Base-by-base conservation (phyloP, 2,797 vertebrate genomes). In the Labeo calbasu region DNA sequence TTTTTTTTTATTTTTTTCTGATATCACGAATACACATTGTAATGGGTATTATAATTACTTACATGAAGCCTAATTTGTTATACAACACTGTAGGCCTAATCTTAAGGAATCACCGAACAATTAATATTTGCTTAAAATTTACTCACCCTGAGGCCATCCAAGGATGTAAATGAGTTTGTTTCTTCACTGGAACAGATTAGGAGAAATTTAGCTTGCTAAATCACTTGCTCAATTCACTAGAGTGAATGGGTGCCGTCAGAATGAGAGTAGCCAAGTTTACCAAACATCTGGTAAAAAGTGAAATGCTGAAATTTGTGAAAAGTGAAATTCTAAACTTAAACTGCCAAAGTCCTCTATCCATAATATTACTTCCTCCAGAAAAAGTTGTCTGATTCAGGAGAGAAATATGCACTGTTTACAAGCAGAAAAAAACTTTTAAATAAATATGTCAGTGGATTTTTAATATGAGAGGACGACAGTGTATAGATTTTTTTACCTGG, bases 1-100 rank as follows among this genome's bases (percentile, higher is more conserved):
- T 28, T 81, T 65, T 80, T 59, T 66, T 14, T 17, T 72, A n/a
- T 59, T 32, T 15, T 57, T 69, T 43, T 68, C 14, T 66, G 66
- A 78, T 63, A 13, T 11, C 25, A n/a, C n/a, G 40, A 81, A 48
- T n/a, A 28, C 17, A 73, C 2, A 1, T 81, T 81, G 32, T 55
- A 57, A 14, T 76, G 9, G 1, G 5, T 68, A 53, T 43, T 69
- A 28, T 79, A 69, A 80, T 68, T 19, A 40, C 5, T 57, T 32
- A 32, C 23, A 48, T 48, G 17, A 10, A 63, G 76, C 2, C 3
- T 77, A 13, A 77, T 77, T 15, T 77, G 23, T 77, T 59, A 21
- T 50, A 75, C 36, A 17, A 53, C 50, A 55, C 50, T 32, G 25
- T 3, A 36, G 32, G 32, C 32, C 32, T 36, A 50, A 48, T 21